Percentiles rank a stretch among this genome's conserved stretches.
Conservation (phyloP, 2,113 vertebrate genomes). For the Alligator mississippiensis region DNA sequence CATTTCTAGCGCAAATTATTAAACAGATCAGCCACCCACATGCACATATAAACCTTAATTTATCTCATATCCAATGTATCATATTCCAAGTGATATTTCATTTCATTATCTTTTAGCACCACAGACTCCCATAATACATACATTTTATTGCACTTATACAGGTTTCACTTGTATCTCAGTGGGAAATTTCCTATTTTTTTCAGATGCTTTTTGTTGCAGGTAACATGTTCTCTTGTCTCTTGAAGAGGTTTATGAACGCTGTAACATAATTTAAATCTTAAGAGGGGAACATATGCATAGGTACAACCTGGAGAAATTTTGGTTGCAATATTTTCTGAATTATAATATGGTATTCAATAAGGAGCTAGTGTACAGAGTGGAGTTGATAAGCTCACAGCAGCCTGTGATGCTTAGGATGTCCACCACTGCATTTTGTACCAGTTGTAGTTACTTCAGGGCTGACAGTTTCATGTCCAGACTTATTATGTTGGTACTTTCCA, state of each 20-base stretch:
- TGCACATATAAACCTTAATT: slow-evolving; percentile 24
- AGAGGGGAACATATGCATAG: not conserved
- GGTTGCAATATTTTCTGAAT: not conserved
- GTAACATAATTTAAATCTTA: not conserved
- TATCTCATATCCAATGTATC: not conserved
- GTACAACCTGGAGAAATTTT: not conserved
- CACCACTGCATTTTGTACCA: not conserved
- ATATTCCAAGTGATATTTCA: not conserved
- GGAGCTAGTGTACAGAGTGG: not conserved
- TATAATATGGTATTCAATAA: not conserved
- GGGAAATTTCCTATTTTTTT: not conserved
- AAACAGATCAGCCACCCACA: not conserved
- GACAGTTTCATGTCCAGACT: not conserved
- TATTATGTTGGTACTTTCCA: rapidly evolving
- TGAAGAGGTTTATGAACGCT: not conserved
- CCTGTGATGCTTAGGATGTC: not conserved
- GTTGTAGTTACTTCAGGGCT: not conserved
- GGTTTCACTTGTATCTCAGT: not conserved
- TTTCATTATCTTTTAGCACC: not conserved
- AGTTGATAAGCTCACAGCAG: not conserved
- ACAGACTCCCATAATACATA: not conserved
- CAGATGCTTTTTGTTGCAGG: not conserved
- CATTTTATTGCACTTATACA: slow-evolving; percentile 14
- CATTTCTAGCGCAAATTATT: not conserved
- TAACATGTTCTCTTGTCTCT: not conserved